phyloP scores from a whole-genome alignment of 1,140 invertebrate species.

The Panagrolaimus sp. region DNA sequence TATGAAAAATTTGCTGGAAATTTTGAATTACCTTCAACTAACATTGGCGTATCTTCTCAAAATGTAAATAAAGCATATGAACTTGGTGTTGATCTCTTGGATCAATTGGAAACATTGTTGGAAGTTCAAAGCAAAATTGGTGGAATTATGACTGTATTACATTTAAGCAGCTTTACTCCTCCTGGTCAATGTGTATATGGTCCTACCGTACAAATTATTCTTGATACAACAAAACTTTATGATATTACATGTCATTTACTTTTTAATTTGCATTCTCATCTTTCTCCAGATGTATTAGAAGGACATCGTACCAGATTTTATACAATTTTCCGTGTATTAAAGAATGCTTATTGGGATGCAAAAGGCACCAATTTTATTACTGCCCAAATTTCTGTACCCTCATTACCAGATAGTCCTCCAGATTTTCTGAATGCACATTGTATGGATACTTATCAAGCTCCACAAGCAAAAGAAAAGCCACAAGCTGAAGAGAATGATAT shows the following conservation, averaged over 20 bases:
- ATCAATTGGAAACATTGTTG: conserved; percentile 94
- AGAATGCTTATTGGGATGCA: conserved; percentile 85
- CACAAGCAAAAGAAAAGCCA: conserved; percentile 72
- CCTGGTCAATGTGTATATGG: conserved; percentile 90
- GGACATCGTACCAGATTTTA: conserved; percentile 86
- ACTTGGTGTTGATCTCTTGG: conserved; percentile 92
- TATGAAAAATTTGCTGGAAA: conserved; percentile 88
- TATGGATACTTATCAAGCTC: conserved; percentile 83
- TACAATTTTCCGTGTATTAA: conserved; percentile 80
- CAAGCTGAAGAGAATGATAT: conserved; percentile 62
- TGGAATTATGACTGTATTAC: conserved; percentile 64
- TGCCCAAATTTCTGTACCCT: conserved; percentile 84
- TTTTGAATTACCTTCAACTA: conserved; percentile 74
- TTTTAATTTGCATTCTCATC: conserved; percentile 86
- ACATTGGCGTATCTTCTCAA: conserved; percentile 77
- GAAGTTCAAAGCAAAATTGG: conserved; percentile 71
- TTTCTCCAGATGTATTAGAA: conserved; percentile 81
- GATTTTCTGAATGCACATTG: conserved; percentile 90
- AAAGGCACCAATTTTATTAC: conserved; percentile 94
- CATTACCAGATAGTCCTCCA: conserved; percentile 84
- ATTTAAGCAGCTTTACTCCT: conserved; percentile 91
- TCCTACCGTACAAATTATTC: conserved; percentile 91
- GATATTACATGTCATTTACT: conserved; percentile 91
- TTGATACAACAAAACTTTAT: conserved; percentile 87
- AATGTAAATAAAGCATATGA: conserved; percentile 62